phyloP scores from a whole-genome alignment of 2,797 vertebrate genomes.

The Tenualosa thibaudeaui region DNA sequence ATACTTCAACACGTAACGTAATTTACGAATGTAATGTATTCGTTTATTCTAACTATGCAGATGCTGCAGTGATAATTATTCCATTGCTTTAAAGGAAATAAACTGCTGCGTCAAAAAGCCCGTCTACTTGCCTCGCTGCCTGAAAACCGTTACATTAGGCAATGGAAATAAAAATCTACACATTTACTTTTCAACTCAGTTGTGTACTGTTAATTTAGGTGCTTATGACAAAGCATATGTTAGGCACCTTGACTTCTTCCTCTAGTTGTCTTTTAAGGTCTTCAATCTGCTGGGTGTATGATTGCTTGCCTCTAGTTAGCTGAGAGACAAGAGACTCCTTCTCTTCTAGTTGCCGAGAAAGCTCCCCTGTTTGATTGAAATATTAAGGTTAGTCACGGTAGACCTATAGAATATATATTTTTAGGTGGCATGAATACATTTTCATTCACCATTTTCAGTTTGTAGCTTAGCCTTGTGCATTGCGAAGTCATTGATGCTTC shows the following conservation, averaged over 20 bases:
- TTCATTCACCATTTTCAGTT: slow-evolving; percentile 80
- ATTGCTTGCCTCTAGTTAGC: slow-evolving; percentile 82
- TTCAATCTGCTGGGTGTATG: slow-evolving; percentile 82
- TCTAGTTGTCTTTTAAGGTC: slow-evolving; percentile 87
- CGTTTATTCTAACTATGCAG: too few relatives aligned
- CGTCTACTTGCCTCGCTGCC: too few relatives aligned
- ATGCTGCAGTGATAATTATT: too few relatives aligned
- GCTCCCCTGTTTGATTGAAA: slow-evolving; percentile 68
- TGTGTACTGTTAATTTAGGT: too few relatives aligned
- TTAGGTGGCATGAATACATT: background rate
- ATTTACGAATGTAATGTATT: too few relatives aligned
- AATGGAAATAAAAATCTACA: background rate
- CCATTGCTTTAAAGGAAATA: too few relatives aligned
- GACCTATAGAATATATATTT: background rate
- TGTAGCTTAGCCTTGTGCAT: slow-evolving; percentile 85
- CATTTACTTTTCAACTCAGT: too few relatives aligned
- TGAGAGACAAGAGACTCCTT: slow-evolving; percentile 83
- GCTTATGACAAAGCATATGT: too few relatives aligned
- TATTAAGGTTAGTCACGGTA: too few relatives aligned
- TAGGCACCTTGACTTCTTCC: slow-evolving; percentile 81
- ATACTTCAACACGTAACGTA: too few relatives aligned
- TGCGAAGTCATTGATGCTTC: slow-evolving; percentile 78
- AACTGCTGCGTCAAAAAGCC: too few relatives aligned
- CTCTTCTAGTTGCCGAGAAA: slow-evolving; percentile 80
- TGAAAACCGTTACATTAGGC: too few relatives aligned